Base-by-base conservation (phyloP, 2,113 vertebrate genomes). In the Oceanites oceanicus region DNA sequence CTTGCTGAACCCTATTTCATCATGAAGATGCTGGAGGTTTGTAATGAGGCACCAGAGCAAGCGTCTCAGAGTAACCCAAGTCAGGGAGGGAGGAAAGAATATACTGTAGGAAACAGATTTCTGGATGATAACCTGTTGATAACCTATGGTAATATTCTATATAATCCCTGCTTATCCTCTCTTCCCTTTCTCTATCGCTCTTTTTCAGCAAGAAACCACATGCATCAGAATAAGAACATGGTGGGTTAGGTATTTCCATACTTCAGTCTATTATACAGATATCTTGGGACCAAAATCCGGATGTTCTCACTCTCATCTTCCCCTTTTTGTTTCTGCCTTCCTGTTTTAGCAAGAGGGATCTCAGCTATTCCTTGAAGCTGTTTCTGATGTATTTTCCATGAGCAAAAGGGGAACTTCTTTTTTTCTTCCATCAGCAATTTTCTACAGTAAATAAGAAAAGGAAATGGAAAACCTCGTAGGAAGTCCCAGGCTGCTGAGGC, bases 381-480 rank as follows among this genome's bases (percentile, higher is more conserved):
- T 49, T 82, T 61, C 73, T 80, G 77, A 87, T 70, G 52, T 18
- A 29, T 78, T 90, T 79, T 83, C 71, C 77, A 59, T 10, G 66
- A 95, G 74, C 66, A 44, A 82, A 86, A 72, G 62, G 73, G 27
- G 47, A 70, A 62, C 67, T 67, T 47, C 29, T 49, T 30, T 75
- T 77, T 50, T 76, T 20, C 56, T 84, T 55, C 92, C 78, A 72
- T 92, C 90, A 82, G 73, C 88, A 95, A 89, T 92, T 96, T 94
- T 82, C 92, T 92, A 58, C 76, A 89, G 92, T 85, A 94, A 95
- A 97, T 86, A 96, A 86, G 94, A 90, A 77, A 92, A 95, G 68
- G 73, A 92, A 95, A 92, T 88, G 70, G 94, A 91, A 94, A 95
- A 62, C 13, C 92, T 94, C 10, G 10, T 32, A 72, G 92, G 76